Base-by-base conservation (phyloP, 2,113 vertebrate species). In the Eptatretus burgeri region DNA sequence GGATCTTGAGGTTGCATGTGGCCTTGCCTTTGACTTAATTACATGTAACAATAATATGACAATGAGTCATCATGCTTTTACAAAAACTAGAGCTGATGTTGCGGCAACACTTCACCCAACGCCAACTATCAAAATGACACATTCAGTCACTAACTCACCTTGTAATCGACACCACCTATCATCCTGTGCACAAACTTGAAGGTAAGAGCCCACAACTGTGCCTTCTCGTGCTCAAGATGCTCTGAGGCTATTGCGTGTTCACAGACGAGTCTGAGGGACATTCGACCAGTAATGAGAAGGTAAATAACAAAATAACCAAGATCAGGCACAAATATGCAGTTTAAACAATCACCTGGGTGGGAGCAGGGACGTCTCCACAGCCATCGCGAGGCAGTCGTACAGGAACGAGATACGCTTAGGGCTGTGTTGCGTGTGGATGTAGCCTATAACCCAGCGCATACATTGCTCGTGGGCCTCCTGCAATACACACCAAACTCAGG, bases 401-500 rank as follows among this genome's bases (percentile, higher is more conserved):
- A 98, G 82, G 71, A 98, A 98, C 65, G 89, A 85, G 74, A 98
- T 93, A 72, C 89, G 79, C 74, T 94, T 96, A 20, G 91, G 89
- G 68, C 88, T 96, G 68, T 94, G 91, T 27, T 96, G 89, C 68
- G 79, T 79, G 69, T 98, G 91, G 67, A 87, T 85, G 67, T 95
- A 98, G 52, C 83, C 78, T 64, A 94, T 86, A 64, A 94, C 84
- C 91, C 91, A 98, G 65, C 93, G 89, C 18, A 98, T 80, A 52
- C 91, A 98, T 16, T 93, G 89, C 19, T 96, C 88, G 68, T 98
- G 88, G 52, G 89, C 94, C 63, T 96, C 89, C 91, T 98, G 68
- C 56, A 74, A 72, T 67, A 63, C 49, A 66, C 50, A 66, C 27
- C 20, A 11, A n/a, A n/a, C 53, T 16, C 18, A n/a, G 18, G 18